Conservation (phyloP, 2,797 vertebrate species). For the Malacoctenus gilli region DNA sequence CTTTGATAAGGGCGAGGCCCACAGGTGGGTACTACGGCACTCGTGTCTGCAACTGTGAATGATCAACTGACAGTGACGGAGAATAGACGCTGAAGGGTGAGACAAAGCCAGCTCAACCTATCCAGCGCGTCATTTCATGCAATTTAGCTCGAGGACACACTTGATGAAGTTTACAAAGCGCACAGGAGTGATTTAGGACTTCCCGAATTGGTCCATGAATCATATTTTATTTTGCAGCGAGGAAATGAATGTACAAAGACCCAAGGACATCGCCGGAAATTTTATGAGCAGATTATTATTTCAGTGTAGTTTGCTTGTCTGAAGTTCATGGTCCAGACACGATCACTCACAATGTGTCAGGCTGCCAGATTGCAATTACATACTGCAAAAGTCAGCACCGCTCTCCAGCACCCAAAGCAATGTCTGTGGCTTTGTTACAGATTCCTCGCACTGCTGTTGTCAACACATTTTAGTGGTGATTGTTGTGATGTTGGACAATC, state of each 20-base stretch:
- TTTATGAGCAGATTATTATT: slow-evolving; percentile 22
- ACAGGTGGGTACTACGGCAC: not conserved
- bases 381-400: slow-evolving; percentile 32
- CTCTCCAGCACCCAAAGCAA: not conserved
- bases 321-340: slow-evolving; percentile 24
- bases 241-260: slow-evolving; percentile 18
- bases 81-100: slow-evolving; percentile 1
- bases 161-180: slow-evolving; percentile 20
- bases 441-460: slow-evolving; percentile 34
- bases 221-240: slow-evolving; percentile 16
- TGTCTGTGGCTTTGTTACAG: slow-evolving; percentile 23
- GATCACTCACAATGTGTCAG: slow-evolving; percentile 29
- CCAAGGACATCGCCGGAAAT: slow-evolving; percentile 23
- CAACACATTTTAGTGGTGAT: slow-evolving; percentile 6
- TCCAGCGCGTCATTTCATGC: slow-evolving; percentile 15
- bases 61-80: not conserved
- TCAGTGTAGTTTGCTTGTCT: slow-evolving; percentile 21
- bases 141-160: slow-evolving; percentile 2
- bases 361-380: slow-evolving; percentile 39
- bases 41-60: not conserved
- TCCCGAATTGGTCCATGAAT: slow-evolving; percentile 27
- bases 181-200: slow-evolving; percentile 24
- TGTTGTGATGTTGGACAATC: slow-evolving; percentile 2
- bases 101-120: slow-evolving; percentile 13
- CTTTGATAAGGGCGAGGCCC: slow-evolving; percentile 4